Evolutionary conservation across 1,140 invertebrate genomes (phyloP), one percentile per base, ranked within the genome.

Genomic region (Diabrotica undecimpunctata): DNA sequence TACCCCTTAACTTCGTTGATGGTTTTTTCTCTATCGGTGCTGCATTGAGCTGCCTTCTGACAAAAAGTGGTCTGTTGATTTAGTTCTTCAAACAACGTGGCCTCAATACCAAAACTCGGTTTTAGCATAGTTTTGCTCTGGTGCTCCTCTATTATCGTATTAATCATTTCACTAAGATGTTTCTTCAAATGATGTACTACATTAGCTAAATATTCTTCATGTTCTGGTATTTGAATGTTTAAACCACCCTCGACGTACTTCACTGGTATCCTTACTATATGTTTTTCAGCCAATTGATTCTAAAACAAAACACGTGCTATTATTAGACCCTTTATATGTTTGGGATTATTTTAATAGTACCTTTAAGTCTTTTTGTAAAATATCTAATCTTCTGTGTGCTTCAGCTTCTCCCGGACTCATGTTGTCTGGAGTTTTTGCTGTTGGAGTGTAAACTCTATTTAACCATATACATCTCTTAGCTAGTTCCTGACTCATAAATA

Each of bases 391-490:
- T n/a, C 89, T 78, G 72, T 85, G 81, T 36, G 88, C 82, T 77
- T 91, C 90, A 35, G 80, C 78, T 14, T 85, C 82, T 46, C 83
- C 81, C 56, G 76, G 81, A 55, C 68, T 73, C 67, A 80, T 73
- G 71, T 79, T 82, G 7, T 84, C 82, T 13, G 79, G 78, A 56
- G 76, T 72, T 77, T 80, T 72, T 61, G 75, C 70, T 70, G 76
- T 65, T 70, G 83, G 77, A 13, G 80, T 83, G 70, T 81, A 83
- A 9, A 79, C 84, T 63, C 83, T 81, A 72, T 82, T 87, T 77
- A 90, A 83, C 89, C 89, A 91, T 68, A 91, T 83, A 74, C 88
- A 90, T 54, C 88, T 83, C 72, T 88, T 85, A 2, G 89, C 88
- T 55, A 89, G 81, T 74, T 91, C 89, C 63, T 87, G 85, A 71